Evolutionary conservation across 2,797 vertebrate genomes (phyloP).

Genomic region (Morelia viridis): DNA sequence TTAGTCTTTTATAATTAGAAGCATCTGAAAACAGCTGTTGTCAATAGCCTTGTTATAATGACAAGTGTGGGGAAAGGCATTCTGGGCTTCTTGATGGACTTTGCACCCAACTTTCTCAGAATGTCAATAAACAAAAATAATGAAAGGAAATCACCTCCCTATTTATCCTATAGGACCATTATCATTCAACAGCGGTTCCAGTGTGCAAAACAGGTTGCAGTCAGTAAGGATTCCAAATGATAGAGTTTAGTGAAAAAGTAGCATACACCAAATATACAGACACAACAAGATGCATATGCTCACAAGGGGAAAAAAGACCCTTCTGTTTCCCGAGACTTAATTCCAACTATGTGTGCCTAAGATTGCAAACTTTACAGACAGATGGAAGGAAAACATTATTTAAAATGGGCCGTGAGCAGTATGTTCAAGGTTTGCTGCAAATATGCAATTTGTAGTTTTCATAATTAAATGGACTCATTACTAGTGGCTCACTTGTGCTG

Average conservation of each 20-base stretch:
- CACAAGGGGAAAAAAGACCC: too few species aligned
- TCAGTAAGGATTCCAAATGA: neutral
- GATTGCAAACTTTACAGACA: neutral
- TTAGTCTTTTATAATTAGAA: too few species aligned
- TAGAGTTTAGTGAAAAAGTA: neutral
- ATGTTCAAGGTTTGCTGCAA: neutral
- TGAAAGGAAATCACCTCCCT: too few species aligned
- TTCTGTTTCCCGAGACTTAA: neutral
- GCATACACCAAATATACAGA: neutral
- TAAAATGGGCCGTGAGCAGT: neutral
- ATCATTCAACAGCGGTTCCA: too few species aligned
- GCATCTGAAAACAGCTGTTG: too few species aligned
- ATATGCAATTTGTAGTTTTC: conserved; percentile 1
- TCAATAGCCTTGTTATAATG: too few species aligned
- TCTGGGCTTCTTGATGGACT: too few species aligned
- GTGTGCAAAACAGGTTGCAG: too few species aligned
- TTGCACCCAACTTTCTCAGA: too few species aligned
- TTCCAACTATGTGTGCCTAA: neutral
- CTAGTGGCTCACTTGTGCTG: neutral
- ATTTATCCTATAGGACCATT: too few species aligned
- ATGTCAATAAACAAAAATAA: too few species aligned
- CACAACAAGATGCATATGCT: neutral
- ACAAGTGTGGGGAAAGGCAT: too few species aligned
- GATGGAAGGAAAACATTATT: neutral
- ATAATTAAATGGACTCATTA: rapidly evolving